These are phyloP conservation scores for Tachysurus vachellii DNA, from an alignment of 2,113 vertebrate genomes.

Conservation along the genomic window DNA sequence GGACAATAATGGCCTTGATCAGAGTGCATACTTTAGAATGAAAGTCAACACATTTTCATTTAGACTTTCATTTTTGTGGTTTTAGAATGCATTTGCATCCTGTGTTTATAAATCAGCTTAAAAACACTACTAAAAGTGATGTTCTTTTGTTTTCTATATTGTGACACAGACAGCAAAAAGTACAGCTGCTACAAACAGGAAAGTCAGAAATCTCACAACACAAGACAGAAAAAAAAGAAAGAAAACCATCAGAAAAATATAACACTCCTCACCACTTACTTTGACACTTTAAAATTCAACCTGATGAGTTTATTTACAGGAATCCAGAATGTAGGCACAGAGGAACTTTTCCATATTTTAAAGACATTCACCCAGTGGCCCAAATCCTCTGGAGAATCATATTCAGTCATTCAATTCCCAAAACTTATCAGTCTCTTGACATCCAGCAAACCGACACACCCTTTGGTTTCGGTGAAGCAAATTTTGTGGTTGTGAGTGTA, in stretches of 20 bases:
- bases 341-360: constrained; percentile 57
- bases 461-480: constrained; percentile 66
- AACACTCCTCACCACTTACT: constrained; percentile 48
- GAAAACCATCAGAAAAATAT: constrained; percentile 34
- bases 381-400: constrained; percentile 38
- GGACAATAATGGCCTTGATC: constrained; percentile 15
- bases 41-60: constrained; percentile 14
- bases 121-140: constrained; percentile 24
- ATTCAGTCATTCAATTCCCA: constrained; percentile 27
- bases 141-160: constrained; percentile 46
- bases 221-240: constrained; percentile 55
- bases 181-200: constrained; percentile 62
- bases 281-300: constrained; percentile 52
- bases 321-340: constrained; percentile 66
- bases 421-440: constrained; percentile 46
- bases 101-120: constrained; percentile 7
- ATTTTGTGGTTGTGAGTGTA: constrained; percentile 30
- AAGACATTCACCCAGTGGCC: neutral
- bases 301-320: constrained; percentile 65
- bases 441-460: constrained; percentile 61
- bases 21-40: constrained; percentile 25
- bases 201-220: constrained; percentile 63
- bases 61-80: constrained; percentile 3
- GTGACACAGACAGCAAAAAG: constrained; percentile 59
- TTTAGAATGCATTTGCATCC: constrained; percentile 24